These are phyloP conservation scores for Arvicanthis niloticus DNA, from an alignment of 2,113 vertebrate species.

Conservation along the genomic window DNA sequence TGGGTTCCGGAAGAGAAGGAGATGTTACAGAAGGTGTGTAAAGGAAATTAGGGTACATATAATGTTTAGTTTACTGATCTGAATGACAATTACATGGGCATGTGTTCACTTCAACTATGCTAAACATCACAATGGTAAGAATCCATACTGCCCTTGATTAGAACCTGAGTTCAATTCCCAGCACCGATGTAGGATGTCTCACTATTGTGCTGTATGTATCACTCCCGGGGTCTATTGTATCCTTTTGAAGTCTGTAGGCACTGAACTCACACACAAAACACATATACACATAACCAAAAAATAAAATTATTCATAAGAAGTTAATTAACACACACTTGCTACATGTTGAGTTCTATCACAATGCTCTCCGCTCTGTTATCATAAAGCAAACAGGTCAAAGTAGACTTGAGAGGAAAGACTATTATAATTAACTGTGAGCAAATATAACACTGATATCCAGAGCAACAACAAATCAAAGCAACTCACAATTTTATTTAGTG, in stretches of 20 bases:
- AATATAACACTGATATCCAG: not conserved
- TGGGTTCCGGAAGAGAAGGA: not conserved
- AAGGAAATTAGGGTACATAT: not conserved
- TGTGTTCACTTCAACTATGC: not conserved
- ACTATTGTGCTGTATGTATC: not conserved
- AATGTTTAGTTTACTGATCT: not conserved
- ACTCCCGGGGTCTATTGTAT: too few relatives aligned
- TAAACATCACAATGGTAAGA: not conserved
- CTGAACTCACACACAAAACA: not conserved
- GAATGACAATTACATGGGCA: not conserved
- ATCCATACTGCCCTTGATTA: not conserved
- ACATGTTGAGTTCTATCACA: not conserved
- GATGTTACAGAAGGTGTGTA: not conserved
- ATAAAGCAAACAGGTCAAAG: not conserved
- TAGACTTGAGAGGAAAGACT: not conserved
- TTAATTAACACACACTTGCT: not conserved
- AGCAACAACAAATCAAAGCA: not conserved
- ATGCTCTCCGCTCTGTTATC: not conserved
- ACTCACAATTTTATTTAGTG: slow-evolving; percentile 8
- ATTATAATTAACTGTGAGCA: slow-evolving; percentile 23
- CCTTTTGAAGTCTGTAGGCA: not conserved
- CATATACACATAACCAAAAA: too few relatives aligned
- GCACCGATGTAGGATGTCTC: not conserved
- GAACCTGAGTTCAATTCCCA: not conserved
- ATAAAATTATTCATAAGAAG: not conserved